phyloP scores from a whole-genome alignment of 2,888 invertebrate genomes.

The Meliscaeva auricollis region DNA sequence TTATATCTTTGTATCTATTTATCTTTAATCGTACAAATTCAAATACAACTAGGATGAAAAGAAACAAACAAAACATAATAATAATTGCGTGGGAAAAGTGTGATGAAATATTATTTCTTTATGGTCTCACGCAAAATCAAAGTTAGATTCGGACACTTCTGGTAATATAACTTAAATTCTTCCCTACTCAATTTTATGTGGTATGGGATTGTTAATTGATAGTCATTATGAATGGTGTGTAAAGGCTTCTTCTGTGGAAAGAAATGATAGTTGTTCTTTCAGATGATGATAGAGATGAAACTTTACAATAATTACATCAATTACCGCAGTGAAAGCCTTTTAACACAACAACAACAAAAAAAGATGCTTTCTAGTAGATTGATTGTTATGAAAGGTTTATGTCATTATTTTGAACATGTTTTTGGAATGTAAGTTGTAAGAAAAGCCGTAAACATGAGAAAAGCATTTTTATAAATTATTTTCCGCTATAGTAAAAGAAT shows the following conservation, averaged over 20 bases:
- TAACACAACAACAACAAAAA: neutral
- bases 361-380: neutral
- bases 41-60: constrained; percentile 10
- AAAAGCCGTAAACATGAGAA: no score
- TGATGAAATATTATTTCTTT: constrained; percentile 22
- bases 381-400: neutral
- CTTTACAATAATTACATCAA: constrained; percentile 20
- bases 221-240: constrained; percentile 8
- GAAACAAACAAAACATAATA: constrained; percentile 19
- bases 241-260: neutral
- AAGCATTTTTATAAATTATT: no score
- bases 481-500: no score
- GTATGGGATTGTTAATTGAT: constrained; percentile 2
- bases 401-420: neutral
- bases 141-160: constrained; percentile 27
- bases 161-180: constrained; percentile 16
- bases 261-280: neutral
- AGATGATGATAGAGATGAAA: constrained; percentile 8
- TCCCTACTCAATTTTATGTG: neutral
- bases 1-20: constrained; percentile 7
- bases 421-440: no score
- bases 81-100: constrained; percentile 62
- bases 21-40: constrained; percentile 21
- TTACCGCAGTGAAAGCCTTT: constrained; percentile 2
- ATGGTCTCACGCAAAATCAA: constrained; percentile 20